Percentiles rank a stretch among this genome's conserved stretches.
phyloP scores from a whole-genome alignment of 2,888 invertebrate species.

The Acanthosoma haemorrhoidale region DNA sequence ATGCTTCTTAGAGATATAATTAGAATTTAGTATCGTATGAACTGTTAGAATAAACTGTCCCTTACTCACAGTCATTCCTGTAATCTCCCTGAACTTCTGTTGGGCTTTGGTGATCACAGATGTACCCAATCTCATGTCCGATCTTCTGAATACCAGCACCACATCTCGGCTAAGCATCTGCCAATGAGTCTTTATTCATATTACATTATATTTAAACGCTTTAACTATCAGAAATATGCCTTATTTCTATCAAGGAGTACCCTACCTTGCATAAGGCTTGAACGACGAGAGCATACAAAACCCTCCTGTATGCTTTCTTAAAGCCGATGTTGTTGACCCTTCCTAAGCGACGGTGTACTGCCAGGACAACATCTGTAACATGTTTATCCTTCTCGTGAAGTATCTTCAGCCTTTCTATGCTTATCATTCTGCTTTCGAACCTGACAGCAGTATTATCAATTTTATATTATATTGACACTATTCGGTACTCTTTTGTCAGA shows the following conservation, averaged over 20 bases:
- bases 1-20: background rate
- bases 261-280: slow-evolving; percentile 17
- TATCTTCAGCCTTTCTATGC: background rate
- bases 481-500: no score
- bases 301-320: slow-evolving; percentile 11
- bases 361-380: background rate
- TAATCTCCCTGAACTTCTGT: slow-evolving; percentile 1
- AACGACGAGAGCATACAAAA: slow-evolving; percentile 13
- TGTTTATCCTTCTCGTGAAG: slow-evolving; percentile 17
- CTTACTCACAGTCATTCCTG: slow-evolving; percentile 9
- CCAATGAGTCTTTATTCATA: background rate
- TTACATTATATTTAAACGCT: no score
- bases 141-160: slow-evolving; percentile 5
- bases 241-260: no score
- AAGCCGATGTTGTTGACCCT: background rate
- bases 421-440: background rate
- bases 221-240: no score
- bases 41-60: no score
- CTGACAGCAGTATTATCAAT: background rate
- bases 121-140: slow-evolving; percentile 3
- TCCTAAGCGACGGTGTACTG: slow-evolving; percentile 15
- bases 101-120: background rate
- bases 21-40: background rate
- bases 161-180: slow-evolving; percentile 9
- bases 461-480: no score